A percentile compares a stretch with the other conserved stretches of the same genome.
Evolutionary conservation across 2,888 invertebrate genomes (phyloP).

Genomic region (Gandaritis pyraliata): DNA sequence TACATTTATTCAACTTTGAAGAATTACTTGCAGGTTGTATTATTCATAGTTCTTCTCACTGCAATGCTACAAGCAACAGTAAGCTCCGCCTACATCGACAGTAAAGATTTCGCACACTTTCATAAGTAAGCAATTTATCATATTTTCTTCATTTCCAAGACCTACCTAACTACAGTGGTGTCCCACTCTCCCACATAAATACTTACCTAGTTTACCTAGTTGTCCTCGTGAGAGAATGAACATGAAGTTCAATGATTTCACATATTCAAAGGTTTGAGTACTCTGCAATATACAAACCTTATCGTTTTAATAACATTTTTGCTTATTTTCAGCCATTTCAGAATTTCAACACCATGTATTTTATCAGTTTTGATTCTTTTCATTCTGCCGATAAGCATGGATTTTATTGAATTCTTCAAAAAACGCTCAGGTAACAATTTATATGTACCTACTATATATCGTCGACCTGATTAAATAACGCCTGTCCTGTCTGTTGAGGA

Average conservation of each 20-base stretch:
- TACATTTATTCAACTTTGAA: not conserved
- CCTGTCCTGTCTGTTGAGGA: not conserved
- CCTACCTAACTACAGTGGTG: too few relatives aligned
- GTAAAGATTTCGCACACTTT: conserved; percentile 25
- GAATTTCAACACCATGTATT: conserved; percentile 54
- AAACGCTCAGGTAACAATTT: conserved; percentile 47
- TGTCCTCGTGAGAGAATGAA: too few relatives aligned
- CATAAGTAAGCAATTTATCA: conserved; percentile 44
- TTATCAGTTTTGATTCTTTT: conserved; percentile 59
- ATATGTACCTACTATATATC: too few relatives aligned
- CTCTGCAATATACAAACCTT: too few relatives aligned
- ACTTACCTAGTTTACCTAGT: too few relatives aligned
- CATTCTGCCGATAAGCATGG: conserved; percentile 55
- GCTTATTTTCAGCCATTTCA: conserved; percentile 45
- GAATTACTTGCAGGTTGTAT: conserved; percentile 47
- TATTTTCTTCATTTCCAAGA: not conserved
- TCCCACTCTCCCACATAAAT: too few relatives aligned
- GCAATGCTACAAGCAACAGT: conserved; percentile 50
- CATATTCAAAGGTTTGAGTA: too few relatives aligned
- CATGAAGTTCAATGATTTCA: too few relatives aligned
- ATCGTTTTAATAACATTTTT: too few relatives aligned
- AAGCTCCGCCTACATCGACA: conserved; percentile 43
- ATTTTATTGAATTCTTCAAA: conserved; percentile 58
- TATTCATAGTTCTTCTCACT: conserved; percentile 41
- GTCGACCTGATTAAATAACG: not conserved